Conservation (phyloP, 1,140 invertebrate genomes). For the Gonioctena quinquepunctata region DNA sequence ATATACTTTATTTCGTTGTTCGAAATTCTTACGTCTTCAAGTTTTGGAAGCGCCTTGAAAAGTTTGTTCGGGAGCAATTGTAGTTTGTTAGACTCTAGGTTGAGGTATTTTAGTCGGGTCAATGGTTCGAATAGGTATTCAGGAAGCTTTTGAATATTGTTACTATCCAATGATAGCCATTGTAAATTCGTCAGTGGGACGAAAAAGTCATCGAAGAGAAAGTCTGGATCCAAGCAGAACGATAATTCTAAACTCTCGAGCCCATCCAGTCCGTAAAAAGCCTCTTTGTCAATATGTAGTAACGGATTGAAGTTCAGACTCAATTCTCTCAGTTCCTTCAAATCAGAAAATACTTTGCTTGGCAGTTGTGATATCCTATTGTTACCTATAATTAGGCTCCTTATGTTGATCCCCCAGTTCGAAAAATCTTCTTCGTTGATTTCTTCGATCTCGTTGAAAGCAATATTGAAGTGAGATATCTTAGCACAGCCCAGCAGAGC, state of each 20-base stretch:
- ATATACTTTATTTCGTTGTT: constrained; percentile 71
- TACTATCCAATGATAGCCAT: constrained; percentile 88
- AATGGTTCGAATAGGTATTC: constrained; percentile 64
- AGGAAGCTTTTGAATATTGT: constrained; percentile 75
- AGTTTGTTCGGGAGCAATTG: constrained; percentile 64
- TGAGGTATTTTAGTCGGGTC: constrained; percentile 77
- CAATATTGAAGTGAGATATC: constrained; percentile 82
- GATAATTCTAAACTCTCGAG: constrained; percentile 84
- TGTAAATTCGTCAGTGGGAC: constrained; percentile 71
- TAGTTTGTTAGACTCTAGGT: constrained; percentile 83
- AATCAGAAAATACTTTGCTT: constrained; percentile 70
- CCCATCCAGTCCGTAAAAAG: constrained; percentile 74
- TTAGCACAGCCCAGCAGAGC: constrained; percentile 70
- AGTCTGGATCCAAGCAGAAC: constrained; percentile 78
- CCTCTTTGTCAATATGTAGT: constrained; percentile 73
- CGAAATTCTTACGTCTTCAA: constrained; percentile 76
- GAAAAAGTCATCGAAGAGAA: constrained; percentile 75
- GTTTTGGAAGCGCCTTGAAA: constrained; percentile 72
- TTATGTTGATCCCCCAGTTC: constrained; percentile 77
- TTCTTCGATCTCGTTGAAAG: constrained; percentile 81
- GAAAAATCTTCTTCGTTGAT: constrained; percentile 74
- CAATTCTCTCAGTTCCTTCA: constrained; percentile 77
- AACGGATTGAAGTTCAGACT: constrained; percentile 88
- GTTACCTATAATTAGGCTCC: constrained; percentile 81
- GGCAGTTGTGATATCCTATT: constrained; percentile 79